Evolutionary conservation across 64 coral and sea anemone species (phyloP), one percentile per base, ranked within the genome.

Genomic region (Trachythela sp.): DNA sequence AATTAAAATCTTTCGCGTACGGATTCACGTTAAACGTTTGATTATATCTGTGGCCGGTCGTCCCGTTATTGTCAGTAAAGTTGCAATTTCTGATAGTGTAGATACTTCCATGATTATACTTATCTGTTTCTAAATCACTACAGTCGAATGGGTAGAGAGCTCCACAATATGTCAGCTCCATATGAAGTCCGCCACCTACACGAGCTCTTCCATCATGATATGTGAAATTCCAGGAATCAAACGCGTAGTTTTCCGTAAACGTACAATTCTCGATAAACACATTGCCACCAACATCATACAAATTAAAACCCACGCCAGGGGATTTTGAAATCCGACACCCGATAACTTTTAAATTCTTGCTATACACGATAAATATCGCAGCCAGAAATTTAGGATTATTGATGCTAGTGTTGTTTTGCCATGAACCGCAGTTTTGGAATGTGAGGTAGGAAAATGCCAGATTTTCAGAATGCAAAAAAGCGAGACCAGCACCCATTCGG

Each of bases 161-260:
- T 33, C 87, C 87, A 72, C 87, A 88, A 60, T 88, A 88, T 43
- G 87, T 88, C 8, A 88, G 60, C 45, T 88, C 87, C 26, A 88
- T 27, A 30, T 88, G 40, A 43, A 88, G 17, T 41, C 87, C 87
- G 7, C 87, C 38, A 14, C 87, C 87, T 8, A 60, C 87, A 32
- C 87, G 58, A 5, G 41, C 37, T 13, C 30, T 40, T 24, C 64
- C 58, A 36, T 88, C 39, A 43, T 39, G 32, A 27, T 70, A 33
- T 43, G 60, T 88, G 22, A 64, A 64, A 52, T 52, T 64, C 60
- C 48, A 15, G 36, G 39, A 27, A 59, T 60, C 87, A 60, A 37
- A 70, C 10, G 87, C 36, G 40, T 45, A 71, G 17, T 88, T 88
- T 60, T 75, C 54, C 5, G 39, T 38, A 48, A 88, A 88, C 3